Evolutionary conservation across 2,888 invertebrate genomes (phyloP), one percentile per base, ranked within the genome.

Genomic region (Acronicta aceris): DNA sequence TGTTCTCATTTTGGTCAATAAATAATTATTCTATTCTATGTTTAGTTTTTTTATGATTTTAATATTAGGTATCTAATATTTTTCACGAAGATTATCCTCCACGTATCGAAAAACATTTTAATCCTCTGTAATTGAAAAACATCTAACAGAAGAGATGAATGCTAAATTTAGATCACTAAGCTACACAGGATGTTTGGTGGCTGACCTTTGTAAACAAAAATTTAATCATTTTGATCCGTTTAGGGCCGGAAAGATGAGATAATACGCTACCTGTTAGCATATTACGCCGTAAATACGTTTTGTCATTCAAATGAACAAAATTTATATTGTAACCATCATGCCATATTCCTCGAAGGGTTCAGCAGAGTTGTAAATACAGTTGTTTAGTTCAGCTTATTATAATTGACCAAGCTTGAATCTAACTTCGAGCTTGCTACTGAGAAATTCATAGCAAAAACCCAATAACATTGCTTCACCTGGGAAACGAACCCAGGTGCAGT

Each of bases 191-290:
- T 78, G 78, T 78, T 78, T 72, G 70, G 66, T 65, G 51, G 54
- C 63, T 69, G 77, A 76, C 78, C 78, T 79, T 75, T 74, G 71
- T 79, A 79, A 75, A 83, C 81, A 83, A 77, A 70, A 76, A 79
- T 79, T 83, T 84, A 84, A 84, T 84, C 79, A 77, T 77, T 79
- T 56, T 71, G 62, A 75, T 73, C 84, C 78, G 79, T 81, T 82
- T 75, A 68, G 74, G 61, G 58, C 74, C 78, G 81, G 83, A 83
- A 72, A 73, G 70, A 71, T 69, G 71, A 71, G 71, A 81, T 79
- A 79, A 64, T 77, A 52, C 57, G 40, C 9, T 60, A 65, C 61
- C 71, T 76, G 67, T 57, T 21, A 16, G 25, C 47, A 43, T 42
- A 17, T n/a, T 41, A 58, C 59, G 50, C 36, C 21, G 25, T 54